A percentile compares a stretch with the other conserved stretches of the same genome.
These are phyloP conservation scores for Aegotheles bennettii DNA, from an alignment of 2,113 vertebrate genomes.

Conservation along the genomic window DNA sequence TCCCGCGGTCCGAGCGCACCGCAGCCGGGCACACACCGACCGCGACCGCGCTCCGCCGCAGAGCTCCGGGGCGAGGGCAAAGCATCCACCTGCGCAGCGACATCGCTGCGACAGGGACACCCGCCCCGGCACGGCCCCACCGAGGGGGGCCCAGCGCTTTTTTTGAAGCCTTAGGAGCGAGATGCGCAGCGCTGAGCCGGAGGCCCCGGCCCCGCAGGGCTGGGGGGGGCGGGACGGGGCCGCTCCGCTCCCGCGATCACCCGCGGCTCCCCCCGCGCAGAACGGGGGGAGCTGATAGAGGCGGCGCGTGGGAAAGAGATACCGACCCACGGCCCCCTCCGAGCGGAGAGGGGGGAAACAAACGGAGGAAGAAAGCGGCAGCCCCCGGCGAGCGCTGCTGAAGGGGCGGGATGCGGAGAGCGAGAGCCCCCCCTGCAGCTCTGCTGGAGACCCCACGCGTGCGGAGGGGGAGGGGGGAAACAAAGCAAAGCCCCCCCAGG, in stretches of 20 bases:
- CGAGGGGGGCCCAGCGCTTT: fast-evolving
- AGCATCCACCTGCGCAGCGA: fast-evolving
- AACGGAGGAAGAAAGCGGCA: neutral
- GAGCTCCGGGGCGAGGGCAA: fast-evolving
- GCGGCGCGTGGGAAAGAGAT: fast-evolving
- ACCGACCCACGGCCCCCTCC: neutral
- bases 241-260: neutral
- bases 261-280: neutral
- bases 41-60: neutral
- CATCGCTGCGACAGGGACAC: fast-evolving
- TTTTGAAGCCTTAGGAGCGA: fast-evolving
- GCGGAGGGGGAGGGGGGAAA: neutral
- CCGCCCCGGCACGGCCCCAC: fast-evolving
- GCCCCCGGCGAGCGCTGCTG: neutral
- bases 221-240: neutral
- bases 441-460: neutral
- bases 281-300: neutral
- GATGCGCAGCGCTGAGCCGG: too few relatives aligned
- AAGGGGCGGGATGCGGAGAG: neutral
- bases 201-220: neutral
- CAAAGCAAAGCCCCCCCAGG: neutral
- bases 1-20: neutral
- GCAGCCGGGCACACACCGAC: neutral
- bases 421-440: neutral
- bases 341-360: too few relatives aligned